Percentiles rank a stretch among this genome's conserved stretches.
Conservation (phyloP, 2,888 invertebrate genomes). For the Hylaea fasciaria region DNA sequence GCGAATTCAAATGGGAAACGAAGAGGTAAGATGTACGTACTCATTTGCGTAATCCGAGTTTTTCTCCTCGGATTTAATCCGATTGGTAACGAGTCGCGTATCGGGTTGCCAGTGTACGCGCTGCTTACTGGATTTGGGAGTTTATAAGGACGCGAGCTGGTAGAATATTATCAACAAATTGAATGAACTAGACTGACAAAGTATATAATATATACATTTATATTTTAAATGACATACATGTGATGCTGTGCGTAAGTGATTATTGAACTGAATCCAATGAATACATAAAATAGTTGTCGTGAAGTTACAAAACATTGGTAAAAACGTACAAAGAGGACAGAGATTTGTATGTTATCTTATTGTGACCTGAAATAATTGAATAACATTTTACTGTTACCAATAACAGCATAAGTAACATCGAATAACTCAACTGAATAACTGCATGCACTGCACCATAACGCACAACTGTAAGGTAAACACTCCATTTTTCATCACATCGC, state of each 20-base stretch:
- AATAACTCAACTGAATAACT: not conserved
- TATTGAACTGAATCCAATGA: no score
- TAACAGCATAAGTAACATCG: no score
- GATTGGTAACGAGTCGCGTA: slow-evolving; percentile 50
- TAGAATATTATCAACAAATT: slow-evolving; percentile 5
- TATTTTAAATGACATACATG: no score
- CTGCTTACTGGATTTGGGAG: slow-evolving; percentile 12
- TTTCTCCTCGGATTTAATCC: slow-evolving; percentile 60
- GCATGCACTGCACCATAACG: not conserved
- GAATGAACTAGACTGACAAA: no score
- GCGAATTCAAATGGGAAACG: slow-evolving; percentile 65
- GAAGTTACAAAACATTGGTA: no score
- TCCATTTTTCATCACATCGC: slow-evolving; percentile 22
- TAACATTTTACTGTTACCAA: no score
- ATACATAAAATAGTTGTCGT: no score
- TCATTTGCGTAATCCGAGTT: slow-evolving; percentile 67
- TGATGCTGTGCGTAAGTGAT: no score
- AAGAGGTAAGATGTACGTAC: slow-evolving; percentile 53
- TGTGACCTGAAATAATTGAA: no score
- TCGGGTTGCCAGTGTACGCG: slow-evolving; percentile 18
- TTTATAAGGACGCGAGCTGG: slow-evolving; percentile 8
- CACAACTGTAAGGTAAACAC: slow-evolving; percentile 32
- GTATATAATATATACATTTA: no score
- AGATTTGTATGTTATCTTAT: no score
- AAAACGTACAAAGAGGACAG: no score